Percentiles rank a stretch among this genome's conserved stretches.
Conservation (phyloP, 2,113 vertebrate species). For the Albula glossodonta region DNA sequence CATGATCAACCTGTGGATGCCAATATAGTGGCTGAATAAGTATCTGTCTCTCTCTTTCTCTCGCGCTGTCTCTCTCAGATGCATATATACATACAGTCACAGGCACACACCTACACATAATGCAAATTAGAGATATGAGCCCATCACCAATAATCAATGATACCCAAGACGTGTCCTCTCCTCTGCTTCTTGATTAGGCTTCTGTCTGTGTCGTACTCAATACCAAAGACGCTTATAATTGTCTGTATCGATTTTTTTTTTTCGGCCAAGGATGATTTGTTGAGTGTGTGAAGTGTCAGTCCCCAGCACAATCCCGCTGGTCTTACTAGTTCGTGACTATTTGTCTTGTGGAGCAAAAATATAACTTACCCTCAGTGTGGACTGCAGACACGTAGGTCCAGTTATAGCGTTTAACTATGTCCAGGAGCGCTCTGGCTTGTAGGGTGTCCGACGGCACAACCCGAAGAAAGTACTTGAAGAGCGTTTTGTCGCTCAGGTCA, state of each 20-base stretch:
- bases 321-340: not conserved
- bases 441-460: slow-evolving; percentile 95
- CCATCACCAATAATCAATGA: not conserved
- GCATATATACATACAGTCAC: not conserved
- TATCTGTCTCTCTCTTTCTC: too few species aligned
- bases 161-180: not conserved
- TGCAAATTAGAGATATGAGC: not conserved
- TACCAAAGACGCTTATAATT: not conserved
- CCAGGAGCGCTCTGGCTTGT: slow-evolving; percentile 93
- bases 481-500: slow-evolving; percentile 95
- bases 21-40: too few species aligned
- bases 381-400: slow-evolving; percentile 99
- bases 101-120: too few species aligned
- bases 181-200: not conserved
- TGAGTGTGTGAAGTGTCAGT: not conserved
- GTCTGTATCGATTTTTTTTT: not conserved
- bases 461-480: slow-evolving; percentile 96
- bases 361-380: slow-evolving; percentile 92
- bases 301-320: not conserved
- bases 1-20: too few species aligned
- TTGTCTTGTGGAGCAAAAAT: not conserved
- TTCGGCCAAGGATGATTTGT: not conserved
- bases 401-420: slow-evolving; percentile 96
- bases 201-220: not conserved
- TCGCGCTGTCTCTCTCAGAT: not conserved